A percentile compares a stretch with the other conserved stretches of the same genome.
Conservation (phyloP, 2,113 vertebrate species). For the Sinocyclocheilus rhinocerous region DNA sequence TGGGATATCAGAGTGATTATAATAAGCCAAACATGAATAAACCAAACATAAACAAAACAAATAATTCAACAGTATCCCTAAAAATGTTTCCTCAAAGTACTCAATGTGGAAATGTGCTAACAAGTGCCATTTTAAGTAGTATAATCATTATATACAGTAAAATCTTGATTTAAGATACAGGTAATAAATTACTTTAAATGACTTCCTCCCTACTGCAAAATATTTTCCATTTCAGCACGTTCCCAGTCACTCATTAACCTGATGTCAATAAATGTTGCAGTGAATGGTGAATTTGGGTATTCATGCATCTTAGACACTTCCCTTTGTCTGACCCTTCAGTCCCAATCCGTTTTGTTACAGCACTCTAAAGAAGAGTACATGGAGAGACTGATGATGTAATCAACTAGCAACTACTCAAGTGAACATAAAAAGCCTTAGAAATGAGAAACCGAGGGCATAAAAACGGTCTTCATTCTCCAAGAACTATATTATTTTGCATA, state of each 20-base stretch:
- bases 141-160: background rate
- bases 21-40: background rate
- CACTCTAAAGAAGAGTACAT: background rate
- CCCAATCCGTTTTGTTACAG: slow-evolving; percentile 5
- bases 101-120: background rate
- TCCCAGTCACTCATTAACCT: slow-evolving; percentile 4
- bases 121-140: background rate
- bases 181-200: background rate
- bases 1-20: too few species aligned
- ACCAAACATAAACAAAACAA: background rate
- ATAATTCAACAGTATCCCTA: background rate
- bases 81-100: background rate
- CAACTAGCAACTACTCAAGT: slow-evolving; percentile 14
- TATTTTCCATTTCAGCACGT: background rate
- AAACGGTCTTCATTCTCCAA: background rate
- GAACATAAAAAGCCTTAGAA: slow-evolving; percentile 8
- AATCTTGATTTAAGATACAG: background rate
- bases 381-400: slow-evolving; percentile 31
- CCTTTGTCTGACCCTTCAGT: slow-evolving; percentile 8
- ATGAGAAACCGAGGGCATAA: background rate
- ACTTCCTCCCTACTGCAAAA: background rate
- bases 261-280: background rate
- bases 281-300: background rate
- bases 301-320: background rate
- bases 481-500: background rate